A percentile compares a stretch with the other conserved stretches of the same genome.
Conservation (phyloP, 2,113 vertebrate species). For the Paradoxurus hermaphroditus region DNA sequence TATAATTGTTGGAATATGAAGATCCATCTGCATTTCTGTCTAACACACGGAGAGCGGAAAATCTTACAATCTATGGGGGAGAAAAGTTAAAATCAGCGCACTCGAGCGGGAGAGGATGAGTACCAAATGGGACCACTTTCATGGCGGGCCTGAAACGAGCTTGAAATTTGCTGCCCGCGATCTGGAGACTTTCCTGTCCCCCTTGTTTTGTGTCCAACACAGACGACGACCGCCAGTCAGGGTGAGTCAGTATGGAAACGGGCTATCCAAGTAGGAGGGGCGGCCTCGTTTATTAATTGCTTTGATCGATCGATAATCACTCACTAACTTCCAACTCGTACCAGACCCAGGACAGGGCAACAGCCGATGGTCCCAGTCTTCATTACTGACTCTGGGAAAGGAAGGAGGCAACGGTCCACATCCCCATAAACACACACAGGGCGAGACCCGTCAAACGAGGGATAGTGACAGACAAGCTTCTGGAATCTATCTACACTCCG, state of each 20-base stretch:
- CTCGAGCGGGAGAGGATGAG: background rate
- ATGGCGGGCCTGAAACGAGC: background rate
- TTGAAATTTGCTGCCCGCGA: rapidly evolving
- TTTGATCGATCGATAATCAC: background rate
- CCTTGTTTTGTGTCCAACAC: background rate
- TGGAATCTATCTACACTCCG: background rate
- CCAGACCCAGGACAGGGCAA: background rate
- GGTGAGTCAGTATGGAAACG: background rate
- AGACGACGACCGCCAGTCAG: background rate
- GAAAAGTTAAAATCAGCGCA: background rate
- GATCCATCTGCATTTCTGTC: background rate
- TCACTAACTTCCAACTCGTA: background rate
- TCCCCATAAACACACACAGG: background rate
- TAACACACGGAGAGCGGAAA: background rate
- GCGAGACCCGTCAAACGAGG: background rate
- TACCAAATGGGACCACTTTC: background rate
- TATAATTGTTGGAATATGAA: background rate
- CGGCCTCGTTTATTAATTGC: background rate
- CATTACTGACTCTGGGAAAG: background rate
- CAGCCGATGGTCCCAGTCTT: rapidly evolving
- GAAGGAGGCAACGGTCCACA: background rate
- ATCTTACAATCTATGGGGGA: background rate
- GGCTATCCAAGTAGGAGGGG: background rate
- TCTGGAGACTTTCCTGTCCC: background rate
- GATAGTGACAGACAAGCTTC: background rate